phyloP scores from a whole-genome alignment of 1,140 invertebrate genomes.

The Theocolax elegans region DNA sequence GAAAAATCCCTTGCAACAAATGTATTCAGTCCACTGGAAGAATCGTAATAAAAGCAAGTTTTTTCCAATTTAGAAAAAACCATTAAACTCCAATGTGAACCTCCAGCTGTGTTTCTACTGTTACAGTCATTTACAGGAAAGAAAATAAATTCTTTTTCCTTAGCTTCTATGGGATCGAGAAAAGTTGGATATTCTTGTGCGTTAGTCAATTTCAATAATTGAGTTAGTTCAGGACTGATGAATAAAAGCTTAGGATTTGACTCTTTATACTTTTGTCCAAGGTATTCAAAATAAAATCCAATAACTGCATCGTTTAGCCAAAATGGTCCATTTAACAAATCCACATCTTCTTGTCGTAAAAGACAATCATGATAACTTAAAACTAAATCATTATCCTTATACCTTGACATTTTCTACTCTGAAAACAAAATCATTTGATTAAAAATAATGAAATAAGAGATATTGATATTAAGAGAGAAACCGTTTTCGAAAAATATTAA shows the following conservation, averaged over 20 bases:
- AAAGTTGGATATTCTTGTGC: slow-evolving; percentile 76
- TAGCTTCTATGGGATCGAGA: slow-evolving; percentile 76
- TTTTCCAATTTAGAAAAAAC: slow-evolving; percentile 77
- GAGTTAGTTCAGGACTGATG: slow-evolving; percentile 87
- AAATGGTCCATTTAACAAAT: slow-evolving; percentile 78
- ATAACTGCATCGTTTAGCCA: slow-evolving; percentile 93
- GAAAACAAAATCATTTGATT: too few species aligned
- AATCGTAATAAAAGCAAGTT: slow-evolving; percentile 85
- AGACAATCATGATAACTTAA: slow-evolving; percentile 86
- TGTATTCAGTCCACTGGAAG: slow-evolving; percentile 72
- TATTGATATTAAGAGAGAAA: too few species aligned
- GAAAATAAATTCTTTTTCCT: slow-evolving; percentile 79
- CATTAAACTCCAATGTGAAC: slow-evolving; percentile 89
- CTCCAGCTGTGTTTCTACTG: slow-evolving; percentile 76
- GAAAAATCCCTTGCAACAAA: slow-evolving; percentile 69
- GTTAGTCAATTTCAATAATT: slow-evolving; percentile 81
- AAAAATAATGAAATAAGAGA: too few species aligned
- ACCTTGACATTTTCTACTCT: slow-evolving; percentile 16
- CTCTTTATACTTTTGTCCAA: slow-evolving; percentile 64
- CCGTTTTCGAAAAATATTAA: too few species aligned
- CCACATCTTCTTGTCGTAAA: slow-evolving; percentile 80
- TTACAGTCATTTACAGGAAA: slow-evolving; percentile 90
- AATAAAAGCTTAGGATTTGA: slow-evolving; percentile 72
- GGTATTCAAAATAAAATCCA: slow-evolving; percentile 92
- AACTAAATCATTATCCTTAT: slow-evolving; percentile 64